phyloP scores from a whole-genome alignment of 1,140 invertebrate species.

The Holcopasites calliopsidis region DNA sequence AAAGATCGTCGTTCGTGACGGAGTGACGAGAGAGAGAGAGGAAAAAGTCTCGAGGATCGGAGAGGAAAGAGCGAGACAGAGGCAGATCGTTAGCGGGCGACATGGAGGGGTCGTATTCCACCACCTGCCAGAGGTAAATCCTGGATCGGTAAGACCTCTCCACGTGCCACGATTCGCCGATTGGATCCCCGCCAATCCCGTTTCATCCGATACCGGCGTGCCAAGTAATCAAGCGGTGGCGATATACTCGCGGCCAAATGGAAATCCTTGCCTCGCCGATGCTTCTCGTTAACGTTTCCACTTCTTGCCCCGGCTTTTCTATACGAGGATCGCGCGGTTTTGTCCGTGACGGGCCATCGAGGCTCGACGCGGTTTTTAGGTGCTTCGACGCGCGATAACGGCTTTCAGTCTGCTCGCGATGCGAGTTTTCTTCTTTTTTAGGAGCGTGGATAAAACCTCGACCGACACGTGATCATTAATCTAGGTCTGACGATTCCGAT shows the following conservation, averaged over 20 bases:
- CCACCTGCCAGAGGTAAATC: constrained; percentile 54
- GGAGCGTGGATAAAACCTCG: background rate
- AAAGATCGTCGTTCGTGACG: background rate
- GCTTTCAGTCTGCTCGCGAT: background rate
- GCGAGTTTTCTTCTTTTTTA: constrained; percentile 13
- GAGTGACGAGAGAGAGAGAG: background rate
- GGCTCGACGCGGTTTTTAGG: constrained; percentile 26
- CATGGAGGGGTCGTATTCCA: constrained; percentile 50
- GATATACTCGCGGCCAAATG: constrained; percentile 38
- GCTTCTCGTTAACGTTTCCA: constrained; percentile 46
- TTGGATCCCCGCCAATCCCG: constrained; percentile 59
- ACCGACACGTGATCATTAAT: background rate
- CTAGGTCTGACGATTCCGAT: background rate
- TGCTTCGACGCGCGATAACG: constrained; percentile 13
- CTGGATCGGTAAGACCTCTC: constrained; percentile 41
- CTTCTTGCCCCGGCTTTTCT: constrained; percentile 34
- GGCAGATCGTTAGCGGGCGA: constrained; percentile 16
- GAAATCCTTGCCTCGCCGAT: constrained; percentile 36
- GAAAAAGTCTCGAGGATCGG: background rate
- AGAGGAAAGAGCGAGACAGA: background rate
- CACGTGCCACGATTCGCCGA: constrained; percentile 59
- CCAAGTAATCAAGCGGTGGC: constrained; percentile 41
- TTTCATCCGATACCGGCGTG: constrained; percentile 31
- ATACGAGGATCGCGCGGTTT: constrained; percentile 43
- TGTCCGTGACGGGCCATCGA: constrained; percentile 22